Conservation (phyloP, 2,113 vertebrate species). For the Tyto alba region DNA sequence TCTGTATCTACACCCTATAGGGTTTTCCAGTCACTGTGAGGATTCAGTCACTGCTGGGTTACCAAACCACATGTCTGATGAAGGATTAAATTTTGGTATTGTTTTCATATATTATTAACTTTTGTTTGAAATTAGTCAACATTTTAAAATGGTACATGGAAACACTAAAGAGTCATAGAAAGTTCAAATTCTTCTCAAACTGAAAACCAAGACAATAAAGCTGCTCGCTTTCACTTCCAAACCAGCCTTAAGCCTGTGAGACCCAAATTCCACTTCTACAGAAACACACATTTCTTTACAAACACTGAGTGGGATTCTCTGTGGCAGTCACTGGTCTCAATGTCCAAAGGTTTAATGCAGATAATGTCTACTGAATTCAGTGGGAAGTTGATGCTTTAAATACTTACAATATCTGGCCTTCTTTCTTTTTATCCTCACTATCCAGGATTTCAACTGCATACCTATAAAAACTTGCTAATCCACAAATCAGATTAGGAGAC, state of each 20-base stretch:
- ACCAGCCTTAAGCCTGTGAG: fast-evolving
- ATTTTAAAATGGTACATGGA: neutral
- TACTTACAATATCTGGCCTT: neutral
- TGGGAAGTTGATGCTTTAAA: neutral
- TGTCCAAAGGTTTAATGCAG: neutral
- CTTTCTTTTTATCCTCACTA: neutral
- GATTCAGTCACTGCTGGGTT: neutral
- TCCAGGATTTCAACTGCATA: neutral
- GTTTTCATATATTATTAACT: neutral
- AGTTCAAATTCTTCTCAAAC: neutral
- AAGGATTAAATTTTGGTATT: neutral
- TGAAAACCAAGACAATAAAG: neutral
- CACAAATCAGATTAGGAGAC: neutral
- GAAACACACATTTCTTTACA: neutral
- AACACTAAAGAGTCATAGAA: neutral
- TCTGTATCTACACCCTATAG: fast-evolving
- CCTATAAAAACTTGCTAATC: neutral
- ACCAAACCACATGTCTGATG: neutral
- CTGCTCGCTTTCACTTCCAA: neutral
- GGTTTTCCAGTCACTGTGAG: neutral
- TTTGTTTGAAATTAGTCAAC: neutral
- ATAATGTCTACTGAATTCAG: neutral
- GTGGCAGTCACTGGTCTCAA: neutral
- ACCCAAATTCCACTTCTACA: neutral
- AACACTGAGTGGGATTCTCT: neutral